Evolutionary conservation across 64 coral and sea anemone species (phyloP), one percentile per base, ranked within the genome.

Genomic region (Actinia tenebrosa): DNA sequence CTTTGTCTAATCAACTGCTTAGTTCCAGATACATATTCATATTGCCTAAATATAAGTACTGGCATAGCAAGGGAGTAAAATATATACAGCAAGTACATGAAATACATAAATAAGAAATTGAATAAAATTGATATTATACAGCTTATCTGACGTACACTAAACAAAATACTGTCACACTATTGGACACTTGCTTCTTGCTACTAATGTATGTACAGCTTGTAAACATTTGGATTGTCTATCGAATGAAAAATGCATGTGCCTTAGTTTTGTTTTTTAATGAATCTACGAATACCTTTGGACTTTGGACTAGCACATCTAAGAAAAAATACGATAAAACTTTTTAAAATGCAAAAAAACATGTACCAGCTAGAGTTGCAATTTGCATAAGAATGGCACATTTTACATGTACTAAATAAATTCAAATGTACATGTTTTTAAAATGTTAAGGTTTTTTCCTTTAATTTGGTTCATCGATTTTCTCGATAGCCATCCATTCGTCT

Each of bases 401-500:
- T 75, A 25, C 30, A 75, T 25, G 25, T 42, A 37, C 30, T 42
- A 75, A 75, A 75, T 75, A 75, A 75, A 75, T 75, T 42, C 1
- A 43, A 75, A 75, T 75, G 11, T 75, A 30, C 26, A 75, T 75
- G 69, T 30, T n/a, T 66, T 1, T 7, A 23, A 7, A 66, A 66
- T 10, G 2, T 58, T 58, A 66, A n/a, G 10, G 23, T 42, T 14
- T 25, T 10, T 75, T 23, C 15, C 22, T 42, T 75, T 14, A 75
- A 30, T 75, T 27, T 10, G 80, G 80, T 37, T 85, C 83, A 27
- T 85, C 83, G 37, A 85, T 88, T 77, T 79, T 89, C 55, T 91
- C 89, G 77, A 87, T 78, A 71, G 64, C 89, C 23, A 89, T 89
- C 83, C 87, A 92, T 2, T 93, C 84, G 1, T 89, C 95, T 80